Evolutionary conservation across 2,888 invertebrate species (phyloP).

Genomic region (Rhagophthalmus giganteus): DNA sequence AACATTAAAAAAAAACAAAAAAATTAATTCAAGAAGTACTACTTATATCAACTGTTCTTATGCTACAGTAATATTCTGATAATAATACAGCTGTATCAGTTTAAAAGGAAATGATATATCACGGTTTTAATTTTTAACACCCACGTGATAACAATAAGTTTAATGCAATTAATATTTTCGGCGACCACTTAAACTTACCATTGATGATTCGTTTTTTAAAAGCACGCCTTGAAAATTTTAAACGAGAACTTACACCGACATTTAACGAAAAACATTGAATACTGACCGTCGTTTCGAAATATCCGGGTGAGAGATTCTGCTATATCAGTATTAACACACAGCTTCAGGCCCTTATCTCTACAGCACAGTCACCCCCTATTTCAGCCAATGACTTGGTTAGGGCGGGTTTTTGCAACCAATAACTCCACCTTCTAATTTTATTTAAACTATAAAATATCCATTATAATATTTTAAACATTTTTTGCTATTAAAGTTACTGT

Average conservation of each 20-base stretch:
- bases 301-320: slow-evolving; percentile 28
- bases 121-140: slow-evolving; percentile 2
- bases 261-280: slow-evolving; percentile 1
- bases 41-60: neutral
- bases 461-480: too few relatives aligned
- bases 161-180: neutral
- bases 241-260: neutral
- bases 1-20: neutral
- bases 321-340: slow-evolving; percentile 23
- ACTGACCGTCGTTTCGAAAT: slow-evolving; percentile 6
- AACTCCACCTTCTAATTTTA: slow-evolving; percentile 22
- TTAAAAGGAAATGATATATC: slow-evolving; percentile 13
- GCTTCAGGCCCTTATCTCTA: slow-evolving; percentile 33
- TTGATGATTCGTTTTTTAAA: slow-evolving; percentile 1
- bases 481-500: too few relatives aligned
- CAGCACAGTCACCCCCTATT: slow-evolving; percentile 37
- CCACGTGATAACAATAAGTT: slow-evolving; percentile 1
- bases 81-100: slow-evolving; percentile 1
- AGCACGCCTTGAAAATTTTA: too few relatives aligned
- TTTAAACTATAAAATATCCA: slow-evolving; percentile 1
- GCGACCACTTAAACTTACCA: slow-evolving; percentile 7
- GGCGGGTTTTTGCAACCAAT: slow-evolving; percentile 11
- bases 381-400: slow-evolving; percentile 26
- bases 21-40: neutral
- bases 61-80: neutral